phyloP scores from a whole-genome alignment of 2,888 invertebrate species.

The Lydus trimaculatus region DNA sequence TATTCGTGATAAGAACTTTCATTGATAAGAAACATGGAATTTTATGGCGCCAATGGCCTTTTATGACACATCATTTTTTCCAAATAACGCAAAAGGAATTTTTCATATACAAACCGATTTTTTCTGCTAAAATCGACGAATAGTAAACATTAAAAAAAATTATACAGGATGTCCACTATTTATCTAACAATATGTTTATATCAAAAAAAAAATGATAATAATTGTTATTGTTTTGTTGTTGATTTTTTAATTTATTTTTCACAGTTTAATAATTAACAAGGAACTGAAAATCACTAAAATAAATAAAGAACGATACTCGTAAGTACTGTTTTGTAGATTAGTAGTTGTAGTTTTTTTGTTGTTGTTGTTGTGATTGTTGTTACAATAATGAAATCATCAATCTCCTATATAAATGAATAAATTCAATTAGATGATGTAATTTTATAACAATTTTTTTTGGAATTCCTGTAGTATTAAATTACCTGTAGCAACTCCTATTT shows the following conservation, averaged over 20 bases:
- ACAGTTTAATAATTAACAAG: background rate
- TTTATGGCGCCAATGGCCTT: background rate
- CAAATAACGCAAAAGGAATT: background rate
- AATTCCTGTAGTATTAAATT: background rate
- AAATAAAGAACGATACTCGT: no score
- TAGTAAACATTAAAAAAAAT: background rate
- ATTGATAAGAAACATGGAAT: background rate
- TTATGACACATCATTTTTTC: background rate
- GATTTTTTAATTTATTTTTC: background rate
- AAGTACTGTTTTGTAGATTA: background rate
- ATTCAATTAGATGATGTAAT: background rate
- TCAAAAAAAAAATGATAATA: no score
- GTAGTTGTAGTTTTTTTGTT: background rate
- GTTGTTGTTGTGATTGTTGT: background rate
- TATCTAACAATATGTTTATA: background rate
- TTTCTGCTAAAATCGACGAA: background rate
- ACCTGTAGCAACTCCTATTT: background rate
- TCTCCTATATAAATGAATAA: background rate
- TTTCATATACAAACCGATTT: background rate
- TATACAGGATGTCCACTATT: background rate
- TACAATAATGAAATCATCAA: constrained; percentile 1
- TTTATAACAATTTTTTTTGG: background rate
- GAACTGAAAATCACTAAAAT: background rate
- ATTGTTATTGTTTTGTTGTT: no score
- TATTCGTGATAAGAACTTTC: background rate